Evolutionary conservation across 2,113 vertebrate species (phyloP).

Genomic region (Sciurus niger): DNA sequence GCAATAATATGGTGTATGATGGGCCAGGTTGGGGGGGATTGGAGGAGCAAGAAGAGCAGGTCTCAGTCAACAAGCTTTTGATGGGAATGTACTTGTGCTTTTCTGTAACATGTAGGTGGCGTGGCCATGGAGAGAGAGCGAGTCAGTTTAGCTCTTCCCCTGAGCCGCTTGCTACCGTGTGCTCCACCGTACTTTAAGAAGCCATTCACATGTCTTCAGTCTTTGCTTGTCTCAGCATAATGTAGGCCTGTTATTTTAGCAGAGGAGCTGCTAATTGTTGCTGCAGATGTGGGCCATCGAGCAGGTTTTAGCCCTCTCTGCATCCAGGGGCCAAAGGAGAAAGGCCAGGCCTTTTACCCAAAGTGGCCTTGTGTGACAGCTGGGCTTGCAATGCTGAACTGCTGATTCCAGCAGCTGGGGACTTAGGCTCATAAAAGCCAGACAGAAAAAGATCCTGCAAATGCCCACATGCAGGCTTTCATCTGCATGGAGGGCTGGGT

Average conservation of each 20-base stretch:
- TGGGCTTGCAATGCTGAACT: background rate
- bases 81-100: background rate
- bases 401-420: background rate
- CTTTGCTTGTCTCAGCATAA: background rate
- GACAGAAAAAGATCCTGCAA: background rate
- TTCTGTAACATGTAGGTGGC: background rate
- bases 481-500: accelerated
- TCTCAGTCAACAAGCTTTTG: background rate
- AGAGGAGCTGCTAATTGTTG: background rate
- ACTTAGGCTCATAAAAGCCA: background rate
- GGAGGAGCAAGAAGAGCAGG: background rate
- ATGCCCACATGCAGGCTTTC: background rate
- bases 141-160: background rate
- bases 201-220: background rate
- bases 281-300: background rate
- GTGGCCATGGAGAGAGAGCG: background rate
- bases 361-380: background rate
- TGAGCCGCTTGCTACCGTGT: too few species aligned
- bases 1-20: accelerated
- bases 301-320: background rate
- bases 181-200: background rate
- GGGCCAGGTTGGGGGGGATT: accelerated
- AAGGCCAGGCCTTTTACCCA: background rate
- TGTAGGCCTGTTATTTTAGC: background rate
- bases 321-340: background rate